Base-by-base conservation (phyloP, 2,888 invertebrate genomes). In the Trichopria drosophilae region DNA sequence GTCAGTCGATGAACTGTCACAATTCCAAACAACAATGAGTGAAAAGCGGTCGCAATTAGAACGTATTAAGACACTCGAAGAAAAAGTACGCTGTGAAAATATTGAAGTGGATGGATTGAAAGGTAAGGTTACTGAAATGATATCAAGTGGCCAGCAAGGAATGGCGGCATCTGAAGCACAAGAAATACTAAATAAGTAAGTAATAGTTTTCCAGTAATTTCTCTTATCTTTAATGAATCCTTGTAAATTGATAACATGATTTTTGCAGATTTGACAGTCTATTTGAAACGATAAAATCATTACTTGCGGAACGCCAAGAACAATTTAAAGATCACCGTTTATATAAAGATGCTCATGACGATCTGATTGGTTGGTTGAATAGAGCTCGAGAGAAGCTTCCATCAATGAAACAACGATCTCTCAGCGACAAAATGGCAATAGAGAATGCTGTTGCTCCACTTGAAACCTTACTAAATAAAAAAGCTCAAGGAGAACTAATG, bases 331-430 rank as follows among this genome's bases (percentile, higher is more conserved):
- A 94, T 71, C 93, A 94, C 68, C 84, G 90, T 55, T 75, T 87
- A 1, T 96, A 93, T 72, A 94, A 94, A 71, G 93, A 93, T 76
- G 90, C 93, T 4, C 88, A 90, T 59, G 93, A 94, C 67, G 93
- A 93, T 67, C 81, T 95, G 12, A 87, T 88, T 39, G 85, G 87
- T 44, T 96, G 95, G 94, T 80, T 96, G 56, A 86, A 84, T 44
- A 81, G 93, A 60, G 89, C 93, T 1, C 84, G 92, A 56, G 93
- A 94, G 76, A 93, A 92, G 71, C 86, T 93, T 56, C 93, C 93
- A 3, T 87, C 90, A 4, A 78, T 92, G 53, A 91, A 90, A 70
- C 92, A 92, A 52, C 84, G 88, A 62, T 86, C 90, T 3, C 76
- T 93, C 0, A 88, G 90, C 61, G 93, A 93, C 65, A 91, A 93